Evolutionary conservation across 2,797 vertebrate species (phyloP), one percentile per base, ranked within the genome.

Genomic region (Aulostomus chinensis): DNA sequence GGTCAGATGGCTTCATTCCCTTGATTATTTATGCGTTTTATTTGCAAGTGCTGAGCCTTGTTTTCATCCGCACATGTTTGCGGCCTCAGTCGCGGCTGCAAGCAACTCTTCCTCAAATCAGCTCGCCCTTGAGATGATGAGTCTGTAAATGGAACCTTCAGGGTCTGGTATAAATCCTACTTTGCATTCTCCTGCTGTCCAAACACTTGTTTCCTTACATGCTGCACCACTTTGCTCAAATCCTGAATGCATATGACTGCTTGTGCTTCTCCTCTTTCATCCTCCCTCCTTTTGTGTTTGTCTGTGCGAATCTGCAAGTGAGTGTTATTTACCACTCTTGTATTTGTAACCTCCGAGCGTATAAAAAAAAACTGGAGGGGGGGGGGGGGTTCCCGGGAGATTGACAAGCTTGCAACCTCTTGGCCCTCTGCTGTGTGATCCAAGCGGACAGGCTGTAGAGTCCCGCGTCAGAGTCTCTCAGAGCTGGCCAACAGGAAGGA

Each of bases 321-420:
- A n/a, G n/a, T n/a, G n/a, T n/a, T n/a, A n/a, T n/a, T n/a, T n/a
- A n/a, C n/a, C n/a, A n/a, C n/a, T n/a, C n/a, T n/a, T n/a, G n/a
- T n/a, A n/a, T n/a, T n/a, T n/a, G n/a, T n/a, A n/a, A n/a, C n/a
- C n/a, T n/a, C n/a, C n/a, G n/a, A n/a, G n/a, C n/a, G n/a, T n/a
- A n/a, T n/a, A n/a, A n/a, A n/a, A n/a, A n/a, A n/a, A n/a, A n/a
- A n/a, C n/a, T n/a, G 20, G 20, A 6, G 20, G 20, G 18, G 13
- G 28, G 3, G 26, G 12, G 25, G n/a, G 21, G 17, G 49, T 38
- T 32, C 29, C 20, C 2, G 41, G 42, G 43, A 55, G 52, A 73
- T 58, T 64, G 68, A 82, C 73, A 56, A 74, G 62, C 46, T n/a
- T 58, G 60, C 72, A 80, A 73, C 68, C 70, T 20, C 24, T 21